Conservation (phyloP, 2,113 vertebrate genomes). For the Gracilinanus agilis region DNA sequence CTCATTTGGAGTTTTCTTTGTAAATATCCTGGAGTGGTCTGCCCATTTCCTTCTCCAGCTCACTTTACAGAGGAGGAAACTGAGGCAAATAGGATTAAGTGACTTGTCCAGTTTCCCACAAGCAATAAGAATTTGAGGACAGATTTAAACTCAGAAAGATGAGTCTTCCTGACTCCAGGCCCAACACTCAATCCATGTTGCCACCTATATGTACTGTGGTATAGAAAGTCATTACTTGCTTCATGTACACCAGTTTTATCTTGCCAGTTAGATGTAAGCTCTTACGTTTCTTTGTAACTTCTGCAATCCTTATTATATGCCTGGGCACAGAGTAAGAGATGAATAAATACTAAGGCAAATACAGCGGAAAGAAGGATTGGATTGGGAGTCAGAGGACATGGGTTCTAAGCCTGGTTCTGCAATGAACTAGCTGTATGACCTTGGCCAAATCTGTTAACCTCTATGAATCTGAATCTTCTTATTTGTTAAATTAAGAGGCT, state of each 20-base stretch:
- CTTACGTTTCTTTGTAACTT: not conserved
- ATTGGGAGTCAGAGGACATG: not conserved
- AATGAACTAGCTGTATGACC: not conserved
- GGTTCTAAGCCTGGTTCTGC: constrained; percentile 40
- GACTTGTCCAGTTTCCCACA: no score
- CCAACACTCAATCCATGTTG: not conserved
- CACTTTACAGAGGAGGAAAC: no score
- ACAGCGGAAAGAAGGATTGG: not conserved
- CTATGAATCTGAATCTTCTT: constrained; percentile 19
- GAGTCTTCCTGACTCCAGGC: no score
- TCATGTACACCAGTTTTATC: not conserved
- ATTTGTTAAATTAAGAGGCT: not conserved
- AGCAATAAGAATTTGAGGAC: no score
- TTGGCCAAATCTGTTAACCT: not conserved
- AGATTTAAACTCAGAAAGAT: no score
- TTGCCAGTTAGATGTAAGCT: not conserved
- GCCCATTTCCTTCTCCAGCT: no score
- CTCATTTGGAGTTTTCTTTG: no score
- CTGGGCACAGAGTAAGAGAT: not conserved
- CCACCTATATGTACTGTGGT: not conserved
- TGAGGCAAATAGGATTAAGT: no score
- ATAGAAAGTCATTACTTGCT: not conserved
- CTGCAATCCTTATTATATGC: not conserved
- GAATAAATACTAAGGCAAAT: not conserved
- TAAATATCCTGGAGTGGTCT: no score